Conservation (phyloP, 2,797 vertebrate genomes). For the Halcyon leucocephala region DNA sequence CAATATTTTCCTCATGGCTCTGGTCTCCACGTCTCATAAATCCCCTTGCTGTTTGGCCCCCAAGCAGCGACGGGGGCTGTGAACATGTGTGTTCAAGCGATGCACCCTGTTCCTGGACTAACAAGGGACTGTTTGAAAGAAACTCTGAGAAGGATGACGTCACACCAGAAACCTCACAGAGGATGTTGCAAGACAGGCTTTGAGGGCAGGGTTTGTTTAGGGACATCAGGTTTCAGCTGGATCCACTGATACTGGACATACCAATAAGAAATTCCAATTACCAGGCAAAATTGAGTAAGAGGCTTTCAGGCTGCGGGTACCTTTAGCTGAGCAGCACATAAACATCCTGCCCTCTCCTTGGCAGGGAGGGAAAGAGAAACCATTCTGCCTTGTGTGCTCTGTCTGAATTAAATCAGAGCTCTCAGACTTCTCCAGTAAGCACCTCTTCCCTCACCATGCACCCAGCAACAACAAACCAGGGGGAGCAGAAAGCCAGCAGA, state of each 20-base stretch:
- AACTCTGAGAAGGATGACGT: neutral
- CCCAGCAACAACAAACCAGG: neutral
- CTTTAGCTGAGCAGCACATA: neutral
- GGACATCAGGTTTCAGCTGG: neutral
- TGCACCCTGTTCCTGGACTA: conserved; percentile 14
- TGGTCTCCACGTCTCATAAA: conserved; percentile 67
- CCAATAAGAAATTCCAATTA: neutral
- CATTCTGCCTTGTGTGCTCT: neutral
- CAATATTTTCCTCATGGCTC: conserved; percentile 72
- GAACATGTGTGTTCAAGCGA: neutral
- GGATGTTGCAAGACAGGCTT: conserved; percentile 3
- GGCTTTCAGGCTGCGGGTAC: neutral
- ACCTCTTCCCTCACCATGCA: neutral
- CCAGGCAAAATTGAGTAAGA: neutral
- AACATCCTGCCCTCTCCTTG: conserved; percentile 11
- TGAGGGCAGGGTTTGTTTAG: conserved; percentile 22
- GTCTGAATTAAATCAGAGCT: neutral
- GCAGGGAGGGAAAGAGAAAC: neutral
- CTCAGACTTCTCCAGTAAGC: neutral
- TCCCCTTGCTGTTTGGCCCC: conserved; percentile 25
- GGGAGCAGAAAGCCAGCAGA: neutral
- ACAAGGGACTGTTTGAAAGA: conserved; percentile 66
- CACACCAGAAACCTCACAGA: neutral
- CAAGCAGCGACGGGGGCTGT: neutral
- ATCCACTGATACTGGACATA: neutral